Conservation (phyloP, 2,113 vertebrate species). For the Mastomys coucha region DNA sequence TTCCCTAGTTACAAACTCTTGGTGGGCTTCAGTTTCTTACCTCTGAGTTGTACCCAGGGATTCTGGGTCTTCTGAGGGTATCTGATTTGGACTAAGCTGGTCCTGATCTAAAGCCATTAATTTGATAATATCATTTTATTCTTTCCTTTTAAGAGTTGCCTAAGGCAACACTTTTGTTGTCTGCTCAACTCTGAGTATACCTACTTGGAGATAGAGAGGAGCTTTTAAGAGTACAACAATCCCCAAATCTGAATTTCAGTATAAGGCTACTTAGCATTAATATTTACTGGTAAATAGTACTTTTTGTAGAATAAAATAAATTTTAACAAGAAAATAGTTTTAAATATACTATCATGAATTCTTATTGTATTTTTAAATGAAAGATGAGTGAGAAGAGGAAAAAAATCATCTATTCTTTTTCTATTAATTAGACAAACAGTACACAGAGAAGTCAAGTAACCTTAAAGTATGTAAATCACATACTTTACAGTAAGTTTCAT, state of each 20-base stretch:
- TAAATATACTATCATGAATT: not conserved
- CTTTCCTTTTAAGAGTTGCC: not conserved
- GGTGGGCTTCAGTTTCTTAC: slow-evolving; percentile 2
- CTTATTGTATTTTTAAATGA: not conserved
- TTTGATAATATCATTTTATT: not conserved
- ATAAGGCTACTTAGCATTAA: not conserved
- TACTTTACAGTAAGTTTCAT: not conserved
- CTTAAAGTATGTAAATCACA: no score
- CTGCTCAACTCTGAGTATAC: not conserved
- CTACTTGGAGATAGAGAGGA: not conserved
- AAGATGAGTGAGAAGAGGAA: slow-evolving; percentile 1
- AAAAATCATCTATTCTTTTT: not conserved
- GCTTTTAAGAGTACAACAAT: not conserved
- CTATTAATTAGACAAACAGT: not conserved
- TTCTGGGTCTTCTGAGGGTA: slow-evolving; percentile 50
- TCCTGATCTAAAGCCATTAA: not conserved
- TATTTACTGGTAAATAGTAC: not conserved
- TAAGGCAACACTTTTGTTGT: not conserved
- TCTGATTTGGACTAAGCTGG: slow-evolving; percentile 5
- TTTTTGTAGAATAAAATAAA: slow-evolving; percentile 11
- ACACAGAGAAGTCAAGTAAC: not conserved
- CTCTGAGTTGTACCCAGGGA: not conserved
- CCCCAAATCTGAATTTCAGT: not conserved
- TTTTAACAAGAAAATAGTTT: slow-evolving; percentile 31
- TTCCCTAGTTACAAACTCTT: slow-evolving; percentile 34